Percentiles rank a stretch among this genome's conserved stretches.
phyloP scores from a whole-genome alignment of 2,888 invertebrate genomes.

The Trichacis sp. region DNA sequence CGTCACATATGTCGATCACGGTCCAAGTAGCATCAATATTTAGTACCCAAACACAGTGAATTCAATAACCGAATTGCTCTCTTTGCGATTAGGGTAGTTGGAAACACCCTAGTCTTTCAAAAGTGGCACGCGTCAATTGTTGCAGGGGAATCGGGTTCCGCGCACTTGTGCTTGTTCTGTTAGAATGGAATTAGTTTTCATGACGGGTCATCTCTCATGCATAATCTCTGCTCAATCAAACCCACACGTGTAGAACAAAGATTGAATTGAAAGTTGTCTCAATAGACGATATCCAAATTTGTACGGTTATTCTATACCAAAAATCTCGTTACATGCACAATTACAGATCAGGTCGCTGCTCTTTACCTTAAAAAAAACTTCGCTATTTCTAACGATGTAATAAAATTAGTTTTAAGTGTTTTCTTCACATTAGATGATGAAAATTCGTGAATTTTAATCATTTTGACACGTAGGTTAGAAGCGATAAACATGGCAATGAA shows the following conservation, averaged over 20 bases:
- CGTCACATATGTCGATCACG: constrained; percentile 7
- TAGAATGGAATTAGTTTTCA: constrained; percentile 47
- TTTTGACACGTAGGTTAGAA: too few relatives aligned
- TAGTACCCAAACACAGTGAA: constrained; percentile 25
- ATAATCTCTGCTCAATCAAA: constrained; percentile 33
- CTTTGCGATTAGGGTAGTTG: constrained; percentile 34
- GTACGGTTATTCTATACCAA: too few relatives aligned
- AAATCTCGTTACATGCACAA: too few relatives aligned
- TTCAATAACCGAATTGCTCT: constrained; percentile 53
- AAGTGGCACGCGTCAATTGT: constrained; percentile 48
- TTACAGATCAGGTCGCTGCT: too few relatives aligned
- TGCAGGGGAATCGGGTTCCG: constrained; percentile 31
- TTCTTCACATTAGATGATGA: too few relatives aligned
- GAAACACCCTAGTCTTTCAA: constrained; percentile 28
- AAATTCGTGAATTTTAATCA: too few relatives aligned
- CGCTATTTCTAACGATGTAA: too few relatives aligned
- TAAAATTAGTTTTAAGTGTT: too few relatives aligned
- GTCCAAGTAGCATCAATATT: constrained; percentile 16
- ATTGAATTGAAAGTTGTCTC: constrained; percentile 29
- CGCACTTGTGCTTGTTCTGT: constrained; percentile 38
- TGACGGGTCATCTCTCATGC: constrained; percentile 38
- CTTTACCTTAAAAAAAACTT: too few relatives aligned
- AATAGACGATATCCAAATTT: neutral
- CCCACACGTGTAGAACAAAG: constrained; percentile 20
- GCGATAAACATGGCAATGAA: too few relatives aligned